Evolutionary conservation across 30 jellyfish, hydroid and myxozoan genomes (phyloP).

Genomic region (Cassiopea xamachana): DNA sequence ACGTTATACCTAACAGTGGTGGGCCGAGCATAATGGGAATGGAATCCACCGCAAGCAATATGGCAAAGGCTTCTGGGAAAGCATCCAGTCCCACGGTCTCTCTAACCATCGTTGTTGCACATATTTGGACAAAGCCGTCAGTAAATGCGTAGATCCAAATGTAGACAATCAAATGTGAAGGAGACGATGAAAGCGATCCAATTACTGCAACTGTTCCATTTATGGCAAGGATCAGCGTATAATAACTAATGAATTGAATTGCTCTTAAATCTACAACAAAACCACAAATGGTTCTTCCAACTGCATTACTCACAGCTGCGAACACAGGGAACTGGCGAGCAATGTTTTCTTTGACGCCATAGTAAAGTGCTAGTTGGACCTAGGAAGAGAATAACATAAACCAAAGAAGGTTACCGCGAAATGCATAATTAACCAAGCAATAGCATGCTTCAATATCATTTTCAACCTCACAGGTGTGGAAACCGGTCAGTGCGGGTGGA

Average conservation of each 20-base stretch:
- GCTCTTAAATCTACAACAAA: neutral
- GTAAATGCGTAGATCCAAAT: constrained; percentile 5
- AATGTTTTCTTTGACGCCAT: neutral
- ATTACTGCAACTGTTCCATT: constrained; percentile 7
- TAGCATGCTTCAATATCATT: too few species aligned
- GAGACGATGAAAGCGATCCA: constrained; percentile 21
- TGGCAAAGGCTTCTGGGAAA: constrained; percentile 18
- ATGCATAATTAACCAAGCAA: too few species aligned
- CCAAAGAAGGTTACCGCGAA: too few species aligned
- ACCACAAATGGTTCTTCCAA: constrained; percentile 18
- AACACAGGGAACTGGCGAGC: constrained; percentile 34
- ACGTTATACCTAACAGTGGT: constrained; percentile 23
- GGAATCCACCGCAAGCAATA: neutral
- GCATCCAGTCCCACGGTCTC: neutral
- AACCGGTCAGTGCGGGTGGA: too few species aligned
- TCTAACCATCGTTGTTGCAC: constrained; percentile 9
- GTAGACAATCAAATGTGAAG: constrained; percentile 17
- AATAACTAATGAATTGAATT: neutral
- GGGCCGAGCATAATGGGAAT: constrained; percentile 37
- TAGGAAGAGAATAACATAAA: neutral
- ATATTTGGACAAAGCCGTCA: constrained; percentile 20
- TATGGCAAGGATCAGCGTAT: neutral
- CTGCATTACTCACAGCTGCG: constrained; percentile 2
- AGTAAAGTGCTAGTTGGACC: constrained; percentile 34
- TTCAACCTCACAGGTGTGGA: too few species aligned